phyloP scores from a whole-genome alignment of 2,888 invertebrate genomes.

The Syritta pipiens region DNA sequence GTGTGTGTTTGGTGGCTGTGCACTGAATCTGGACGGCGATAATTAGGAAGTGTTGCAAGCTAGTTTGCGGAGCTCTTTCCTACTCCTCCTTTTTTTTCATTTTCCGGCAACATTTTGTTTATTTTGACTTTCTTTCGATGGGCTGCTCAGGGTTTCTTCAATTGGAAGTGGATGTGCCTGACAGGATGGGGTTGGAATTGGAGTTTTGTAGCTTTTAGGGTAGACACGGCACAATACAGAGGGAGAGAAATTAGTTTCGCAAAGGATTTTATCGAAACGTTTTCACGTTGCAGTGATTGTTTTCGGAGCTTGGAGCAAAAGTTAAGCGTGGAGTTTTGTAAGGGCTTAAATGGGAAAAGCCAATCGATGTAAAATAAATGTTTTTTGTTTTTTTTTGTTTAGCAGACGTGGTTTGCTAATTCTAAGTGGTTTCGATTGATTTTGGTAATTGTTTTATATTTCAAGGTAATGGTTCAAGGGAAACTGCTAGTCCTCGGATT shows the following conservation, averaged over 20 bases:
- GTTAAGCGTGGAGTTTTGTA: not conserved
- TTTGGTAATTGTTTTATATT: too few species aligned
- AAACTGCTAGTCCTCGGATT: too few species aligned
- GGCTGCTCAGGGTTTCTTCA: not conserved
- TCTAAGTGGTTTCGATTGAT: too few species aligned
- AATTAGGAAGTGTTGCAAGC: slow-evolving; percentile 59
- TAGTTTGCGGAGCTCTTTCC: slow-evolving; percentile 7
- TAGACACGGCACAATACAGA: slow-evolving; percentile 33
- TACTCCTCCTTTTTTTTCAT: too few species aligned
- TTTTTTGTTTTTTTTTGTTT: too few species aligned
- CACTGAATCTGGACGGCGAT: slow-evolving; percentile 48
- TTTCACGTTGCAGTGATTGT: slow-evolving; percentile 20
- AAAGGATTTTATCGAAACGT: too few species aligned
- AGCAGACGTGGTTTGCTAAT: too few species aligned
- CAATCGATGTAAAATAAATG: too few species aligned
- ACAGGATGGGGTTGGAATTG: not conserved
- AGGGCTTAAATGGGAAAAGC: too few species aligned
- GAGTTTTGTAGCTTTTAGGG: slow-evolving; percentile 11
- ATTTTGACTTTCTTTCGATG: slow-evolving; percentile 34
- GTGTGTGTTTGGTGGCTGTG: slow-evolving; percentile 44
- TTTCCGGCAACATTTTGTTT: slow-evolving; percentile 47
- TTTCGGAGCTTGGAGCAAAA: not conserved
- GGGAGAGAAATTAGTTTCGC: slow-evolving; percentile 23
- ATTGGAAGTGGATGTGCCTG: not conserved
- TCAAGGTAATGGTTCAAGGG: too few species aligned